Percentiles rank a stretch among this genome's conserved stretches.
phyloP scores from a whole-genome alignment of 2,113 vertebrate genomes.

The Ctenodactylus gundi region DNA sequence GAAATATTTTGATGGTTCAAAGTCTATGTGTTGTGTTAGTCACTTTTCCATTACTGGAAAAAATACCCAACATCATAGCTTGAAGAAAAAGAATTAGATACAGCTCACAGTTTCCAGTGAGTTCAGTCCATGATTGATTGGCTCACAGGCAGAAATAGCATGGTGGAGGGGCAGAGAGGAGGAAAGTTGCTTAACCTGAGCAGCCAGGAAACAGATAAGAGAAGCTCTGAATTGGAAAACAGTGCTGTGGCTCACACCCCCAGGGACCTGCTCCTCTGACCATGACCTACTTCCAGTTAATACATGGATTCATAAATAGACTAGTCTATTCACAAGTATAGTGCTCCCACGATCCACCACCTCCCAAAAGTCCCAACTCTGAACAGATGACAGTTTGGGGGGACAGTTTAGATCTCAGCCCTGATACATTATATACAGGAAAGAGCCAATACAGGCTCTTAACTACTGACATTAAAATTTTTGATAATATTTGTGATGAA shows the following conservation, averaged over 20 bases:
- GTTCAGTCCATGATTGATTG: not conserved
- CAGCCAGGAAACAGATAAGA: not conserved
- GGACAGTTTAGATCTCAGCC: not conserved
- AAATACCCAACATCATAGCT: not conserved
- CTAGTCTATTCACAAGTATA: not conserved
- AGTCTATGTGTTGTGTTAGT: not conserved
- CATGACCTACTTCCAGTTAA: not conserved
- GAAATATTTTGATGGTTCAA: not conserved
- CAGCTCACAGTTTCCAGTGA: not conserved
- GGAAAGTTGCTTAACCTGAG: not conserved
- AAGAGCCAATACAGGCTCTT: not conserved
- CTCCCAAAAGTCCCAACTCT: not conserved
- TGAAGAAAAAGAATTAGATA: not conserved
- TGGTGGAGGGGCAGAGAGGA: not conserved
- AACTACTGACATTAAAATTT: constrained; percentile 6
- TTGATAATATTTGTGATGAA: constrained; percentile 5
- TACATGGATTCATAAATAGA: not conserved
- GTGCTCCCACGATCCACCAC: not conserved
- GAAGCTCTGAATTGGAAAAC: not conserved
- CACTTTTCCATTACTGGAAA: not conserved
- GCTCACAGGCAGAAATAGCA: not conserved
- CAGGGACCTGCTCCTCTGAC: not conserved
- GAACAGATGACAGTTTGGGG: not conserved
- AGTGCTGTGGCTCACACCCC: no score
- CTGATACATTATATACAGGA: not conserved